Base-by-base conservation (phyloP, 2,888 invertebrate species). In the Galerucella nymphaeae region DNA sequence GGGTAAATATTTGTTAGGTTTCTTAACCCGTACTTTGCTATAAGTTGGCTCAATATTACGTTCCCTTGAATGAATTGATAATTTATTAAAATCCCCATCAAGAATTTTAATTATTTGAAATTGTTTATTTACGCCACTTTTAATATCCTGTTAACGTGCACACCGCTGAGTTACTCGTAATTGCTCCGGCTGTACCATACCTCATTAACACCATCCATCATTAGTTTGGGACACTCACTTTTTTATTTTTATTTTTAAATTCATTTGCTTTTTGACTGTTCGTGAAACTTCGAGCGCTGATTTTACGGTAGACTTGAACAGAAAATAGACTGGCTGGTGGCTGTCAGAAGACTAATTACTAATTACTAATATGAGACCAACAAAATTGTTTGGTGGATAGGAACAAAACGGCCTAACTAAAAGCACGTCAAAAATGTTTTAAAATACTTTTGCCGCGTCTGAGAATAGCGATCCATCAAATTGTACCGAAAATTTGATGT, bases 131-230 rank as follows among this genome's bases (percentile, higher is more conserved):
- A 30, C 23, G 23, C 23, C 23, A 30, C 23, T 30, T 30, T 30
- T 30, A 30, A 30, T 30, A 30, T 30, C 23, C 23, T 30, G 18
- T 23, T 57, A 11, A 57, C 4, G 18, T 18, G 18, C 41, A 61
- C 61, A 23, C 42, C 61, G 9, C 61, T 78, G 75, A 78, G 78
- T 78, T 79, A 78, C 81, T 83, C 81, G 83, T 83, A 84, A 83
- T 83, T 82, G 82, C 81, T 79, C 77, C 78, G 79, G 80, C 81
- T 80, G 80, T 77, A 78, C 58, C 73, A 70, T 65, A 82, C 79
- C 84, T 84, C 84, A 84, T 84, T 84, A 84, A 82, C 82, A 81
- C 82, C 84, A 84, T 84, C 84, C 82, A 84, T 84, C 84, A 84
- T 84, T 83, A 69, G 62, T 55, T 62, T 45, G 62, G 41, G 69